Evolutionary conservation across 2,888 invertebrate genomes (phyloP), one percentile per base, ranked within the genome.

Genomic region (Acronicta aceris): DNA sequence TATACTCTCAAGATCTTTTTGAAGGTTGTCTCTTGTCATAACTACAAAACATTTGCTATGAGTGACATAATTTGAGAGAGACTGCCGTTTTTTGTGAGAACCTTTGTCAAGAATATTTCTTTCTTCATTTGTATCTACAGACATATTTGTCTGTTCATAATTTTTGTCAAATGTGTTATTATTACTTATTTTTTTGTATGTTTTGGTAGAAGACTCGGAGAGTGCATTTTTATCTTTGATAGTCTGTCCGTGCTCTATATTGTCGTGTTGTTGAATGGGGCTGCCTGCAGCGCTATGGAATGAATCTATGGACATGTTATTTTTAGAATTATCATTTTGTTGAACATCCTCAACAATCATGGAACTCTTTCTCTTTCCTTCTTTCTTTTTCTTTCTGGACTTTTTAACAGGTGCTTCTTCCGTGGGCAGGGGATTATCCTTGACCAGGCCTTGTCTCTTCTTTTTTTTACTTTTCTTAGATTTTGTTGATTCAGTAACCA

Each of bases 261-360:
- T 57, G 16, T 58, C 60, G 41, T 57, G 50, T 25, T 45, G 40
- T 6, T 63, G 63, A 0, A 49, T n/a, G 12, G 89, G 89, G 79
- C 91, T 93, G 86, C 88, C 89, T 5, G 89, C 87, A 88, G 92
- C 92, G 65, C 91, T 93, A 60, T 92, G 88, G 56, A 89, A 92
- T 15, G 93, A 92, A 33, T 92, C 92, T n/a, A 74, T 52, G 10
- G 92, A 91, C 30, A 73, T 72, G 56, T 79, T 80, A 27, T 63
- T 74, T 47, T 61, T 51, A 17, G 52, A 17, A 25, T 62, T 57
- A 40, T 67, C 63, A 45, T 60, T 57, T 8, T 42, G 70, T 58
- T 51, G 45, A 6, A 61, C 15, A 46, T 82, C 78, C 46, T 87
- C 82, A 36, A 80, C 64, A 25, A 76, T 54, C 2, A 74, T 62